Conservation (phyloP, 1,140 invertebrate genomes). For the Bombus fervidus region DNA sequence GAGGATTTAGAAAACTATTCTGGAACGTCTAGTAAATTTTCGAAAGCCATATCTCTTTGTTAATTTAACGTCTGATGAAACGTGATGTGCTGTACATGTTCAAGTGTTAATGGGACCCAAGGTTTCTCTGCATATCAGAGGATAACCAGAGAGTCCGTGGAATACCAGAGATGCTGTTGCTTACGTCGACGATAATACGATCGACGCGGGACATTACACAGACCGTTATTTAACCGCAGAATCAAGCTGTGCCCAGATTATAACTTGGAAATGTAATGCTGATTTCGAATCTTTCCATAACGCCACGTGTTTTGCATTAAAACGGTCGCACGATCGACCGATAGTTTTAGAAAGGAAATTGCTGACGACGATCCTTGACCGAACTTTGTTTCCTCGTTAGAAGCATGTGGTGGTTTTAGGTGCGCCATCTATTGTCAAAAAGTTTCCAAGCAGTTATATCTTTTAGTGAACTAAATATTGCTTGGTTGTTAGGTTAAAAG, state of each 20-base stretch:
- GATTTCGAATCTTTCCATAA: background rate
- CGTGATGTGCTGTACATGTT: background rate
- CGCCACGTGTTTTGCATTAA: background rate
- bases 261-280: background rate
- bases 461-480: background rate
- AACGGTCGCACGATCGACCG: background rate
- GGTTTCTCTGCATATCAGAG: slow-evolving; percentile 36
- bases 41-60: background rate
- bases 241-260: slow-evolving; percentile 1
- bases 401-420: background rate
- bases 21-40: background rate
- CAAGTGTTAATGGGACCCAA: slow-evolving; percentile 22
- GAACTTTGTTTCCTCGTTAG: background rate
- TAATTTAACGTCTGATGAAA: slow-evolving; percentile 7
- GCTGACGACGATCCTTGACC: background rate
- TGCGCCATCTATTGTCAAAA: background rate
- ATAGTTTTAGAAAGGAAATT: background rate
- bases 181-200: slow-evolving; percentile 19
- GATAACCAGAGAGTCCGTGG: slow-evolving; percentile 15
- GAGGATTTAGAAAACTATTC: background rate
- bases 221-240: slow-evolving; percentile 18
- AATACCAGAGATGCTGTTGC: slow-evolving; percentile 22
- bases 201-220: slow-evolving; percentile 24
- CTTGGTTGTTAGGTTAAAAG: background rate
- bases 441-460: background rate